phyloP scores from a whole-genome alignment of 1,140 invertebrate species.

The Mamestra configurata region DNA sequence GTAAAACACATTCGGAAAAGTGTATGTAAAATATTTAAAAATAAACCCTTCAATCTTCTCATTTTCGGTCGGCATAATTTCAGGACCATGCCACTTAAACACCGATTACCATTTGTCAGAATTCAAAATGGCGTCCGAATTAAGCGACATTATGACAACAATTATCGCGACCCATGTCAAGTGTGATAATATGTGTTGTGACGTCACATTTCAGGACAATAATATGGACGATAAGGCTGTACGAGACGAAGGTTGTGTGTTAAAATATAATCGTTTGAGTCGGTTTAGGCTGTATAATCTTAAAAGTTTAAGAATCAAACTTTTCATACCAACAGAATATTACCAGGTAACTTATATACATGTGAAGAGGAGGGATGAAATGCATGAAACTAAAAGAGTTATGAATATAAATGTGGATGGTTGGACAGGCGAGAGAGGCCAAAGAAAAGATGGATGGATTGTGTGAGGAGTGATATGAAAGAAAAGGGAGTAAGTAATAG shows the following conservation, averaged over 20 bases:
- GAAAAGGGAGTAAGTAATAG: too few relatives aligned
- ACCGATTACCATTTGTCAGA: slow-evolving; percentile 25
- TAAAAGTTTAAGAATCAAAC: too few relatives aligned
- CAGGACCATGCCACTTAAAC: slow-evolving; percentile 12
- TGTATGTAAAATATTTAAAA: too few relatives aligned
- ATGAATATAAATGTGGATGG: too few relatives aligned
- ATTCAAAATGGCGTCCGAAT: slow-evolving; percentile 34
- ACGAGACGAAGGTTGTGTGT: background rate
- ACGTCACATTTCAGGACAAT: slow-evolving; percentile 7
- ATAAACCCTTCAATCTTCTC: background rate
- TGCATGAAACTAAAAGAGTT: too few relatives aligned
- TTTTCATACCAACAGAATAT: too few relatives aligned
- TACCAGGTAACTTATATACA: too few relatives aligned
- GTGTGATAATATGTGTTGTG: slow-evolving; percentile 2
- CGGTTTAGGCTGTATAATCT: background rate
- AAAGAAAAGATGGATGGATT: too few relatives aligned
- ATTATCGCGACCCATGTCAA: slow-evolving; percentile 39
- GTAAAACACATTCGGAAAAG: too few relatives aligned
- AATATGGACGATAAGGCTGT: background rate
- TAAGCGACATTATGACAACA: slow-evolving; percentile 16
- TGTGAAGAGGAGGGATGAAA: too few relatives aligned
- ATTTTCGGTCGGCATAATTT: background rate
- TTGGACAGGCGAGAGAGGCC: too few relatives aligned
- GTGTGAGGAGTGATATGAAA: too few relatives aligned
- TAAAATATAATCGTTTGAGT: background rate